Evolutionary conservation across 2,888 invertebrate species (phyloP), one percentile per base, ranked within the genome.

Genomic region (Polylopha cassiicola): DNA sequence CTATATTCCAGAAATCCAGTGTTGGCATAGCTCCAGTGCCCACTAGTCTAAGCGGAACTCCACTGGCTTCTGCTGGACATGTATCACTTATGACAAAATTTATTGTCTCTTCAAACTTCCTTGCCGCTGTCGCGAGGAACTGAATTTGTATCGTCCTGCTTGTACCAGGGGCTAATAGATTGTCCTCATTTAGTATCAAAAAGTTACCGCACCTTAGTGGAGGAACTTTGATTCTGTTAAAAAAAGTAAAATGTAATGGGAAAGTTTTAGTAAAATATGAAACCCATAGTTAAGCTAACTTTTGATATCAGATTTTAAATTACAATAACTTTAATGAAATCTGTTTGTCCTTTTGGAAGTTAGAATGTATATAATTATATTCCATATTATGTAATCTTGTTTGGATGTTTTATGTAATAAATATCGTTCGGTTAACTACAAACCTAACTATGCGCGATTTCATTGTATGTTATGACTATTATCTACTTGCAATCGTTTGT

Each of bases 1-100:
- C 79, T 11, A 87, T 60, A 58, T 90, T 87, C 60, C 81, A 73
- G 39, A 90, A 86, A 56, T 89, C 87, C 37, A 90, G 58, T 4
- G 67, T 69, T 0, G 90, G 89, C 53, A 88, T 69, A n/a, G 85
- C 86, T 11, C 88, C 88, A 8, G 81, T 82, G 2, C 87, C 88
- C 1, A 78, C 73, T 3, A 90, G 55, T 21, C 52, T 77, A 0
- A 90, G 53, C 2, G 69, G 72, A 27, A 82, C 85, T 0, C 88
- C 88, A 9, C 77, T 57, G 8, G 75, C 73, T 49, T 87, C 84
- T n/a, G 84, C 79, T 0, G 85, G 85, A 10, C 77, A 82, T 4
- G 84, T 82, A 46, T 85, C 85, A 44, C 81, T 84, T 37, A 85
- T 74, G 11, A 85, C 59, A 51, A 85, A 84, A 8, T 70, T 58